Evolutionary conservation across 1,140 invertebrate species (phyloP).

Genomic region (Drosophila suzukii): DNA sequence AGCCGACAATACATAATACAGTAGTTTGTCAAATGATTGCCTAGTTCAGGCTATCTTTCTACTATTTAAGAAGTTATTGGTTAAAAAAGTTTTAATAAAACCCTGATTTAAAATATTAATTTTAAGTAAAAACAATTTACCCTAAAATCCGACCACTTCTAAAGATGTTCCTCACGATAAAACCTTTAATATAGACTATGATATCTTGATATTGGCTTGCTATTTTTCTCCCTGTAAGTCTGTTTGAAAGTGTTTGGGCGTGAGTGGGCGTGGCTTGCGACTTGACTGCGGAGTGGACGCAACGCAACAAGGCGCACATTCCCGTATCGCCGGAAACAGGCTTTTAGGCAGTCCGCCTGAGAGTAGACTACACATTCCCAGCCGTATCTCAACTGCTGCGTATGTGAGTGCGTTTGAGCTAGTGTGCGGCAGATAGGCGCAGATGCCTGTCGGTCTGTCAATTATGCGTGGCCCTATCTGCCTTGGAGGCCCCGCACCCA

Average conservation of each 20-base stretch:
- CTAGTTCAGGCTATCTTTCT: too few species aligned
- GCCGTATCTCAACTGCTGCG: background rate
- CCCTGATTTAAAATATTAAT: background rate
- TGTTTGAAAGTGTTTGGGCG: slow-evolving; percentile 1
- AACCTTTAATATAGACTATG: background rate
- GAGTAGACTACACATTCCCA: slow-evolving; percentile 43
- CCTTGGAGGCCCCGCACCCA: background rate
- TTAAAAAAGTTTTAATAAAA: too few species aligned
- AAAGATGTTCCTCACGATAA: background rate
- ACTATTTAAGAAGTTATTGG: too few species aligned
- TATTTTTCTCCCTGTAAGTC: background rate
- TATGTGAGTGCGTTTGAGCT: background rate
- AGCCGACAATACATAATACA: too few species aligned
- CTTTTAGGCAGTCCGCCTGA: slow-evolving; percentile 26
- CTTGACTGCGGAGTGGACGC: slow-evolving; percentile 30
- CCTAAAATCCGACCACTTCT: too few species aligned
- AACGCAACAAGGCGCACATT: slow-evolving; percentile 28
- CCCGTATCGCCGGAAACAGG: slow-evolving; percentile 13
- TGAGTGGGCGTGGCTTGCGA: slow-evolving; percentile 12
- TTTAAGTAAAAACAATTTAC: background rate
- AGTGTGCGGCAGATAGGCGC: slow-evolving; percentile 1
- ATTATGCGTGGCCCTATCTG: slow-evolving; percentile 21
- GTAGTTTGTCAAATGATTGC: too few species aligned
- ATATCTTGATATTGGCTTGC: background rate
- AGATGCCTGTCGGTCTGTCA: slow-evolving; percentile 14